A percentile compares a stretch with the other conserved stretches of the same genome.
phyloP scores from a whole-genome alignment of 2,113 vertebrate species.

The Columba livia region DNA sequence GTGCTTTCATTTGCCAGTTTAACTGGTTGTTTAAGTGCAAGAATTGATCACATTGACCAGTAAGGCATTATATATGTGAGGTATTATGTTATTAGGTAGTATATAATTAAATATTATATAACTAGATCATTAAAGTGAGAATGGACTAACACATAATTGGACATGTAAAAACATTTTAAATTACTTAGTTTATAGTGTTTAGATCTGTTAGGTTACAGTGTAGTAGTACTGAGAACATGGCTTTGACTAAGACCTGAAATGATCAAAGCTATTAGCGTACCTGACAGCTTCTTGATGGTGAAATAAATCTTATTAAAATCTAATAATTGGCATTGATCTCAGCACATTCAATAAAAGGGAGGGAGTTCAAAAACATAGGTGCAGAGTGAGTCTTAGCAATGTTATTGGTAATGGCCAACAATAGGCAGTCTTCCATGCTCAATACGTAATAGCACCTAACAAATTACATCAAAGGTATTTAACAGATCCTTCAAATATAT shows the following conservation, averaged over 20 bases:
- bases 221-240: background rate
- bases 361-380: background rate
- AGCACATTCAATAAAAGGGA: background rate
- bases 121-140: background rate
- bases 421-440: background rate
- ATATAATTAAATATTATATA: background rate
- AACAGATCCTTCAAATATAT: background rate
- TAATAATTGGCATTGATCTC: background rate
- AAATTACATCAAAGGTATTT: background rate
- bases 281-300: background rate
- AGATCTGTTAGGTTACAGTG: background rate
- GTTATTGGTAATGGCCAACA: background rate
- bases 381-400: background rate
- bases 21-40: background rate
- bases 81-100: background rate
- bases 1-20: background rate
- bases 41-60: background rate
- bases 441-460: background rate
- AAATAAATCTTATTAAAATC: background rate
- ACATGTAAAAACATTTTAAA: background rate
- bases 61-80: background rate
- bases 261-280: background rate
- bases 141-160: background rate
- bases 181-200: background rate
- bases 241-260: background rate